Percentiles rank a stretch among this genome's conserved stretches.
Evolutionary conservation across 2,113 vertebrate species (phyloP).

Genomic region (Odontophorus gujanensis): DNA sequence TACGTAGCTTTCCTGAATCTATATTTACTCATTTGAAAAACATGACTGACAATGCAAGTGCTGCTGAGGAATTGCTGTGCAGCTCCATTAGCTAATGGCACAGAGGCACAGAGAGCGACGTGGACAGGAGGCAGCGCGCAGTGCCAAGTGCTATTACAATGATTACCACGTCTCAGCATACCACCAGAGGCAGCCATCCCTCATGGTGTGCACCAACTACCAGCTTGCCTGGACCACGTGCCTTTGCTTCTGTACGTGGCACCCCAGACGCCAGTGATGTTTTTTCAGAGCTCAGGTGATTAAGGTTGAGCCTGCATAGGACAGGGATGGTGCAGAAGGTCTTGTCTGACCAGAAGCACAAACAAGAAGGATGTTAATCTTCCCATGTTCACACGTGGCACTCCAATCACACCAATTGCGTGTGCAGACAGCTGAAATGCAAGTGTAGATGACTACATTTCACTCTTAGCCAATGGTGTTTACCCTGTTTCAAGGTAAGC

Average conservation of each 20-base stretch:
- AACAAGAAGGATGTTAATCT: not conserved
- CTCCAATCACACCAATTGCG: rapidly evolving
- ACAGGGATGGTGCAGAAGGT: not conserved
- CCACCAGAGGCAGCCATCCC: not conserved
- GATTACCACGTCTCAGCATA: not conserved
- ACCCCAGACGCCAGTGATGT: not conserved
- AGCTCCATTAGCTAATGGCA: conserved; percentile 56
- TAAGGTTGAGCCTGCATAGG: not conserved
- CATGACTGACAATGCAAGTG: not conserved
- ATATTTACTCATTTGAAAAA: not conserved
- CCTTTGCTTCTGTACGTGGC: not conserved
- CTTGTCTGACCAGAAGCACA: not conserved
- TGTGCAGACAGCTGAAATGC: not conserved
- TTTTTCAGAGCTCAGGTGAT: not conserved
- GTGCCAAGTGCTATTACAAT: conserved; percentile 17
- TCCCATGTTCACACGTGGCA: rapidly evolving
- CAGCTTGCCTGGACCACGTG: not conserved
- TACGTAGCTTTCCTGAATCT: not conserved
- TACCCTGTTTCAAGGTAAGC: conserved; percentile 1
- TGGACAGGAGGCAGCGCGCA: not conserved
- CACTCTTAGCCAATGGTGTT: not conserved
- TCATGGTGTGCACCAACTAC: not conserved
- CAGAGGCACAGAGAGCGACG: rapidly evolving
- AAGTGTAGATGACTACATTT: not conserved
- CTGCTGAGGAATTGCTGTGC: not conserved